Percentiles rank a stretch among this genome's conserved stretches.
Evolutionary conservation across 35 echinoderm and acorn worm genomes (phyloP).

Genomic region (Hemicentrotus pulcherrimus): DNA sequence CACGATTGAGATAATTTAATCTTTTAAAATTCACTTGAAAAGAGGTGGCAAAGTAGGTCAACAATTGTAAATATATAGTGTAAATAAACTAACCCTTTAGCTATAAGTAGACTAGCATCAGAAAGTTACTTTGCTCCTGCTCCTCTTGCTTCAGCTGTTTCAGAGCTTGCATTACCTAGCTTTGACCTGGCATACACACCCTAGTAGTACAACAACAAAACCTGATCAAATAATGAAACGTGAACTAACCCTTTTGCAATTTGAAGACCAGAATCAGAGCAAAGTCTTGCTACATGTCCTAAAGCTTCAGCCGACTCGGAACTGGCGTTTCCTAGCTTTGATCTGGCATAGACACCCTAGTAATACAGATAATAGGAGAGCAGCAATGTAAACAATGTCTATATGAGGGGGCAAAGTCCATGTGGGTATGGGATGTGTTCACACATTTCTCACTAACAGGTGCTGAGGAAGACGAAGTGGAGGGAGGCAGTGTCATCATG

Average conservation of each 20-base stretch:
- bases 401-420: neutral
- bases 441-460: neutral
- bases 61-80: neutral
- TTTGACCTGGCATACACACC: conserved; percentile 72
- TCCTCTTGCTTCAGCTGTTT: conserved; percentile 46
- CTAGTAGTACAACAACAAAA: conserved; percentile 37
- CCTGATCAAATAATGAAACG: neutral
- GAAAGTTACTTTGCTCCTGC: conserved; percentile 56
- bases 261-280: conserved; percentile 46
- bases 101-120: conserved; percentile 40
- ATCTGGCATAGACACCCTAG: conserved; percentile 78
- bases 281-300: conserved; percentile 51
- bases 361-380: conserved; percentile 6
- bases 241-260: conserved; percentile 55
- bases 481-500: too few species aligned
- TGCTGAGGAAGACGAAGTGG: too few species aligned
- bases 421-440: neutral
- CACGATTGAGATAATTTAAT: too few species aligned
- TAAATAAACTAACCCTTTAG: conserved; percentile 51
- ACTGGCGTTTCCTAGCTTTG: conserved; percentile 83
- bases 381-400: neutral
- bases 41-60: too few species aligned
- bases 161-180: conserved; percentile 87
- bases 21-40: too few species aligned
- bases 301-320: conserved; percentile 53